phyloP scores from a whole-genome alignment of 2,797 vertebrate genomes.

The Gobio occitaniae region DNA sequence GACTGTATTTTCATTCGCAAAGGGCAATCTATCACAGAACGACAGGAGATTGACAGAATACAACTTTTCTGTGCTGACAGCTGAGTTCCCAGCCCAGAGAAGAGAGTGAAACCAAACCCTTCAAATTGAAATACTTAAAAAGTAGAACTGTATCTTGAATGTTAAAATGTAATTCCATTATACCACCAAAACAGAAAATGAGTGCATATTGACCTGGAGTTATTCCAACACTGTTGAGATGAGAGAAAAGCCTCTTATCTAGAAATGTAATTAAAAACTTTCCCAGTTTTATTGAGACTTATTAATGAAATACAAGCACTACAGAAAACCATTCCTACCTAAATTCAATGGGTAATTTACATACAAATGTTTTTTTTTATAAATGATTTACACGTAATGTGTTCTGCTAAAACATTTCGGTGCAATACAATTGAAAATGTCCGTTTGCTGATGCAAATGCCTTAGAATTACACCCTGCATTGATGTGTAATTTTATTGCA shows the following conservation, averaged over 20 bases:
- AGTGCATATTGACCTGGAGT: constrained; percentile 23
- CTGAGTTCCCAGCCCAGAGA: background rate
- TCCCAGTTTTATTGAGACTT: background rate
- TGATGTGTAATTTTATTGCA: background rate
- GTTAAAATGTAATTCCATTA: constrained; percentile 30
- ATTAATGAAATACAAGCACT: constrained; percentile 1
- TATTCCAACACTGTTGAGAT: background rate
- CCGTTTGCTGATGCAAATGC: background rate
- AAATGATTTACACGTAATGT: background rate
- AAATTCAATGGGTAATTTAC: constrained; percentile 9
- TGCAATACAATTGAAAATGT: background rate
- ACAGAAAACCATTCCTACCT: background rate
- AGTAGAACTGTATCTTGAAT: constrained; percentile 20
- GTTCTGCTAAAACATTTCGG: background rate
- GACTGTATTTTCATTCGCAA: constrained; percentile 22
- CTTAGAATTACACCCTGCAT: background rate
- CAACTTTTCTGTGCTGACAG: constrained; percentile 18
- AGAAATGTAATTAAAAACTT: constrained; percentile 15
- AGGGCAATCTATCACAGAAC: constrained; percentile 44
- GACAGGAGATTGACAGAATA: constrained; percentile 34
- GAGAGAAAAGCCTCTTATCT: constrained; percentile 22
- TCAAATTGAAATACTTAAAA: constrained; percentile 11
- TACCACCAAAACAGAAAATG: constrained; percentile 6
- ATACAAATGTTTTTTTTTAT: background rate
- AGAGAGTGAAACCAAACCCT: constrained; percentile 3